Evolutionary conservation across 2,113 vertebrate species (phyloP).

Genomic region (Burhinus bistriatus): DNA sequence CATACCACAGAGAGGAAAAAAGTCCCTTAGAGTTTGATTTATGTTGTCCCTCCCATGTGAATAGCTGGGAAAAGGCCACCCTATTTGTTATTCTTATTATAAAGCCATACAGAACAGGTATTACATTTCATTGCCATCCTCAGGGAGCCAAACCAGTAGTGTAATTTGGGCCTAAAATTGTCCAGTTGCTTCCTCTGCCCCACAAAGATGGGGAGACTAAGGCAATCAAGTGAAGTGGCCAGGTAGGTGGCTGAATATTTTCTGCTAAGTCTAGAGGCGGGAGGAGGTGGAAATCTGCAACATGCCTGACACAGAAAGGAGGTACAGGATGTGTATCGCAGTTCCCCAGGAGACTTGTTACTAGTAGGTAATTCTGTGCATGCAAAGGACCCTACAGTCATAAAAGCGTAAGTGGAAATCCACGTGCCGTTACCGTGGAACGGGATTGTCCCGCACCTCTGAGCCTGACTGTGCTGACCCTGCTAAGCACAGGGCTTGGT

Average conservation of each 20-base stretch:
- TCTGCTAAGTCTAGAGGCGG: neutral
- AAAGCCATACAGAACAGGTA: neutral
- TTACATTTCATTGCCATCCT: neutral
- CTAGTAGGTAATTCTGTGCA: neutral
- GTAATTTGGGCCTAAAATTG: neutral
- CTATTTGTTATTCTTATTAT: neutral
- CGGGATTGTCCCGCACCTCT: neutral
- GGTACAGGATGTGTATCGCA: neutral
- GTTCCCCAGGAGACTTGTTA: neutral
- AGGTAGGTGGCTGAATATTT: neutral
- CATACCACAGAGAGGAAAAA: neutral
- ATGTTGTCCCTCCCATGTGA: neutral
- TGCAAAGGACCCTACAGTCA: neutral
- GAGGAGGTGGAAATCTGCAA: neutral
- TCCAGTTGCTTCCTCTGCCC: neutral
- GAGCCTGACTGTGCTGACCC: neutral
- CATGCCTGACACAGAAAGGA: neutral
- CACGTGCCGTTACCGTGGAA: neutral
- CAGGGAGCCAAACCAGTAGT: neutral
- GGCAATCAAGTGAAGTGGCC: neutral
- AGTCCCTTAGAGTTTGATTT: neutral
- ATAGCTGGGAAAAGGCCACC: neutral
- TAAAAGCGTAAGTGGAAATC: neutral
- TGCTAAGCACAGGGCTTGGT: neutral
- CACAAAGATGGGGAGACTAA: neutral